Conservation (phyloP, 2,113 vertebrate genomes). For the Triplophysa rosa region DNA sequence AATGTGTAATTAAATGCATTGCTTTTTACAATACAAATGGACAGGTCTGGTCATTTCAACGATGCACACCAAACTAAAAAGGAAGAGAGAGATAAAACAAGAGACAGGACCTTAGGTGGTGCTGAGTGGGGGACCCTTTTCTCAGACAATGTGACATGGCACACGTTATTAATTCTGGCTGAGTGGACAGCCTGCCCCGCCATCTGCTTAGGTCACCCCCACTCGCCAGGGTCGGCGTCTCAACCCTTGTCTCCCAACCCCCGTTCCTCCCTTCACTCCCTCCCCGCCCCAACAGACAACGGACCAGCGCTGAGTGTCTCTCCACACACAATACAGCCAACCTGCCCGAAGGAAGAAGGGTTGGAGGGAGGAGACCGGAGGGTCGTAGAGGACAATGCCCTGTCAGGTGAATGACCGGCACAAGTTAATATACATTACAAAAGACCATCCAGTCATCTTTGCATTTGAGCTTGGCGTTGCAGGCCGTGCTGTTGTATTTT, state of each 20-base stretch:
- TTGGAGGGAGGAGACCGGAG: conserved; percentile 46
- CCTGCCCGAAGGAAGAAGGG: conserved; percentile 73
- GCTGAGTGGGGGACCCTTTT: conserved; percentile 53
- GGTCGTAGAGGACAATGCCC: conserved; percentile 68
- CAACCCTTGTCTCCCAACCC: neutral
- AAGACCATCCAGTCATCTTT: conserved; percentile 60
- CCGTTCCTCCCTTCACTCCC: conserved; percentile 54
- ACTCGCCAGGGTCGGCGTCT: conserved; percentile 81
- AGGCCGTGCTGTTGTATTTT: conserved; percentile 34
- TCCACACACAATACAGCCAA: conserved; percentile 80
- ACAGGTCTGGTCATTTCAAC: neutral
- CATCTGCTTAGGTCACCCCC: conserved; percentile 86
- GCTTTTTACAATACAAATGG: conserved; percentile 3
- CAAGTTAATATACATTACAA: conserved; percentile 85
- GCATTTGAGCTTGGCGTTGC: conserved; percentile 57
- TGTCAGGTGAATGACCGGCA: conserved; percentile 76
- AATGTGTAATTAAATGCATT: neutral
- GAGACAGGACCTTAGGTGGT: conserved; percentile 42
- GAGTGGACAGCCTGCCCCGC: conserved; percentile 81
- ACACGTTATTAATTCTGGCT: conserved; percentile 89
- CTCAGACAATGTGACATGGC: conserved; percentile 87
- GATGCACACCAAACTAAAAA: conserved; percentile 14
- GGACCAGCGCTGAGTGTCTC: conserved; percentile 71
- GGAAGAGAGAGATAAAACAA: conserved; percentile 17
- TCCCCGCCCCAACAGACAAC: conserved; percentile 67